phyloP scores from a whole-genome alignment of 2,888 invertebrate genomes.

The Brachyptera risi region DNA sequence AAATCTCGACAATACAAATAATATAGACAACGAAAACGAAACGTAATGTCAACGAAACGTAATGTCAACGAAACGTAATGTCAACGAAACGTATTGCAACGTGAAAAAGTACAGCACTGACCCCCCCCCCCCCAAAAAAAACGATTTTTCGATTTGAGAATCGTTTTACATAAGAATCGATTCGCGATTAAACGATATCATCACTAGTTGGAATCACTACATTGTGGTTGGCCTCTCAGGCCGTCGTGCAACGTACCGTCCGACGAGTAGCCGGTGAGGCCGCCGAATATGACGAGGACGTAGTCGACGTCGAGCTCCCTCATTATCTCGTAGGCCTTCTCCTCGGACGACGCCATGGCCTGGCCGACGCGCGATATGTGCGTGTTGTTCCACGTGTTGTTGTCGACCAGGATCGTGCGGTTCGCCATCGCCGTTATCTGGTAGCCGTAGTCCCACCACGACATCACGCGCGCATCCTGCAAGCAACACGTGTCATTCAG shows the following conservation, averaged over 20 bases:
- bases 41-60: too few relatives aligned
- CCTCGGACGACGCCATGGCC: slow-evolving; percentile 97
- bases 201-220: too few relatives aligned
- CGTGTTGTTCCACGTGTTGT: slow-evolving; percentile 99
- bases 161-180: too few relatives aligned
- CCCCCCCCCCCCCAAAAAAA: too few relatives aligned
- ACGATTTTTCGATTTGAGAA: too few relatives aligned
- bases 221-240: too few relatives aligned
- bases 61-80: too few relatives aligned
- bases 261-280: slow-evolving; percentile 96
- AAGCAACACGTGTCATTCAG: slow-evolving; percentile 26
- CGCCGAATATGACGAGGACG: slow-evolving; percentile 96
- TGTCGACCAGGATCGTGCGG: slow-evolving; percentile 94
- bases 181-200: too few relatives aligned
- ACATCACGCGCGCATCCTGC: slow-evolving; percentile 94
- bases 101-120: too few relatives aligned
- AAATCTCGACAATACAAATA: too few relatives aligned
- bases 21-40: too few relatives aligned
- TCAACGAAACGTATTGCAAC: too few relatives aligned
- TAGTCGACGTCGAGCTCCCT: slow-evolving; percentile 95
- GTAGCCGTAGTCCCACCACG: slow-evolving; percentile 99
- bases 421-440: slow-evolving; percentile 99
- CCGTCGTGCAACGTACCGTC: slow-evolving; percentile 80
- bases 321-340: slow-evolving; percentile 98
- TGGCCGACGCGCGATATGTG: slow-evolving; percentile 97